Base-by-base conservation (phyloP, 2,888 invertebrate species). In the Pristionchus fissidentatus region DNA sequence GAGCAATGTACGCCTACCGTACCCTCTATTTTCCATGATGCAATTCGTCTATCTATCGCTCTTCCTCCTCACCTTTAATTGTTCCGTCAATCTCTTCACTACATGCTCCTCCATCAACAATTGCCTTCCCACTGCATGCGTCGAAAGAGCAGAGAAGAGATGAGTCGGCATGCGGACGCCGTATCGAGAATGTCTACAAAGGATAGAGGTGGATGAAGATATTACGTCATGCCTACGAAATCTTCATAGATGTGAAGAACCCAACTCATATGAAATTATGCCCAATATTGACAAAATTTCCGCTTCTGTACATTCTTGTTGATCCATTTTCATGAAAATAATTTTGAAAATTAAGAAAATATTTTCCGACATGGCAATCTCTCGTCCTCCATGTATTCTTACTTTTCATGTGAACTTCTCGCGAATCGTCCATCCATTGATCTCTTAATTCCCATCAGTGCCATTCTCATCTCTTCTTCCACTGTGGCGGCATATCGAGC, bases 381-480 rank as follows among this genome's bases (percentile, higher is more conserved):
- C 10, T n/a, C 26, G 26, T 60, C 15, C 60, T 26, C 60, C 19
- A 10, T 60, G 7, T n/a, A 22, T 26, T 66, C 87, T 83, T 84
- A 85, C 87, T 86, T 87, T 87, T 92, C 89, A 89, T 95, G 95
- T 87, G 94, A 94, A 87, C 95, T 93, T 85, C 95, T 94, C 85
- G 95, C 95, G 90, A 96, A 96, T 85, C 94, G 94, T 0, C 96
- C 96, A 91, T 95, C 95, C 90, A 95, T 95, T 78, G 95, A 95
- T 88, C 95, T 94, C 91, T 96, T 95, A 92, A 96, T 95, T 84
- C 96, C 94, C 1, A 97, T 96, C 89, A 98, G 93, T 52, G 96
- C 95, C 92, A 96, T 96, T 92, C 97, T 96, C 89, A 97, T 95
- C 87, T 95, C 95, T 79, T 96, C 95, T 93, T 98, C 98, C 49